A percentile compares a stretch with the other conserved stretches of the same genome.
These are phyloP conservation scores for Campylomormyrus tamandua DNA, from an alignment of 2,113 vertebrate genomes.

Conservation along the genomic window DNA sequence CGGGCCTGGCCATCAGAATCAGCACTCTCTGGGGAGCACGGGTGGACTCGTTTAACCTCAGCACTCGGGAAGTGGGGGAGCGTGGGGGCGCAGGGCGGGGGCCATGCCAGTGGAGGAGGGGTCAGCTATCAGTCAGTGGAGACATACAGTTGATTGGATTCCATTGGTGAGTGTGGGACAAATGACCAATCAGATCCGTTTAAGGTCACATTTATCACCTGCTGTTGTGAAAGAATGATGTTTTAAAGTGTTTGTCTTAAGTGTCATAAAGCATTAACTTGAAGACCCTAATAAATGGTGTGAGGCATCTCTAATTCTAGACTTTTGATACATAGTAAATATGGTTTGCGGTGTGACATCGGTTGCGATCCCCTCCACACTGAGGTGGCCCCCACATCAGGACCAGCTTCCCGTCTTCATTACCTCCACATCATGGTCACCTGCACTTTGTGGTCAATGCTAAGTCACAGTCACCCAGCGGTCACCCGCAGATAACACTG, in stretches of 20 bases:
- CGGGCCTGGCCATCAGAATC: conserved; percentile 59
- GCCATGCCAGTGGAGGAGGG: conserved; percentile 16
- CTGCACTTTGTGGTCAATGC: neutral
- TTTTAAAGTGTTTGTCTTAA: neutral
- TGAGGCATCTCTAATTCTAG: neutral
- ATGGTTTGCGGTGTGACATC: neutral
- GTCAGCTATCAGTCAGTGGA: conserved; percentile 41
- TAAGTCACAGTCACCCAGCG: neutral
- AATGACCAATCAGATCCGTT: conserved; percentile 29
- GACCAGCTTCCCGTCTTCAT: neutral
- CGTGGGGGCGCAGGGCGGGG: conserved; percentile 51
- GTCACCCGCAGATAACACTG: neutral
- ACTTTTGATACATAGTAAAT: neutral
- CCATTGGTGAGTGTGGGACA: conserved; percentile 28
- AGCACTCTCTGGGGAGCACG: conserved; percentile 56
- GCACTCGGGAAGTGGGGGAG: conserved; percentile 31
- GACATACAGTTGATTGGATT: conserved; percentile 49
- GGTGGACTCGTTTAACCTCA: conserved; percentile 55
- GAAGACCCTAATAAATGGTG: neutral
- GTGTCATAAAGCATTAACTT: neutral
- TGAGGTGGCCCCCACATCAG: neutral
- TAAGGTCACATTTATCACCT: conserved; percentile 12
- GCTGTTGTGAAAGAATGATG: conserved; percentile 8
- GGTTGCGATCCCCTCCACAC: neutral
- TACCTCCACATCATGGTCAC: neutral